These are phyloP conservation scores for Harpegnathos saltator DNA, from an alignment of 1,140 invertebrate genomes.

Conservation along the genomic window DNA sequence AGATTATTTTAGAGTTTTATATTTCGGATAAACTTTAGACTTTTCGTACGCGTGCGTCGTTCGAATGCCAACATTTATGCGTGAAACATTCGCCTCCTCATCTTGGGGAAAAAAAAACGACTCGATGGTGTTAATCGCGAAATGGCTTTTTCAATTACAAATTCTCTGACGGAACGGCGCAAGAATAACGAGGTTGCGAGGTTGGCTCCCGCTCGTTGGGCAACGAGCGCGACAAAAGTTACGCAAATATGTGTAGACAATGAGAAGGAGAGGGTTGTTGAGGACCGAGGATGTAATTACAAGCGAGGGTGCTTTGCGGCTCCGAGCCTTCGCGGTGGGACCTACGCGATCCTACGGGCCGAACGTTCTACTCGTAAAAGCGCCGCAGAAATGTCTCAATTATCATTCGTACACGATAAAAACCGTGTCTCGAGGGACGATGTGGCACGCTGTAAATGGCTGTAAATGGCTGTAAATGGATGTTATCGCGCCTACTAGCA, in stretches of 20 bases:
- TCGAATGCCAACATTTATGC: background rate
- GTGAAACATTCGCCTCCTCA: background rate
- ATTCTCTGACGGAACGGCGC: conserved; percentile 19
- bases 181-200: conserved; percentile 32
- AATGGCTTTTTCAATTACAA: conserved; percentile 34
- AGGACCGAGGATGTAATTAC: conserved; percentile 32
- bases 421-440: conserved; percentile 4
- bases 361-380: conserved; percentile 30
- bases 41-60: no score
- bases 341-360: conserved; percentile 11
- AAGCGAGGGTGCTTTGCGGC: conserved; percentile 16
- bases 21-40: no score
- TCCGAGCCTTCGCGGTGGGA: background rate
- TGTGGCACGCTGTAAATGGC: conserved; percentile 32
- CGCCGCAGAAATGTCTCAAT: conserved; percentile 38
- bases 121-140: conserved; percentile 28
- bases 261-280: background rate
- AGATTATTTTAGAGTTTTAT: no score
- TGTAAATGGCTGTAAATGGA: conserved; percentile 53
- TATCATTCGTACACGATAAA: conserved; percentile 19
- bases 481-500: conserved; percentile 24
- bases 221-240: conserved; percentile 69
- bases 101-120: background rate
- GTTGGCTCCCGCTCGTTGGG: conserved; percentile 66
- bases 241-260: conserved; percentile 70